Evolutionary conservation across 2,113 vertebrate species (phyloP).

Genomic region (Lampris megalopsis): DNA sequence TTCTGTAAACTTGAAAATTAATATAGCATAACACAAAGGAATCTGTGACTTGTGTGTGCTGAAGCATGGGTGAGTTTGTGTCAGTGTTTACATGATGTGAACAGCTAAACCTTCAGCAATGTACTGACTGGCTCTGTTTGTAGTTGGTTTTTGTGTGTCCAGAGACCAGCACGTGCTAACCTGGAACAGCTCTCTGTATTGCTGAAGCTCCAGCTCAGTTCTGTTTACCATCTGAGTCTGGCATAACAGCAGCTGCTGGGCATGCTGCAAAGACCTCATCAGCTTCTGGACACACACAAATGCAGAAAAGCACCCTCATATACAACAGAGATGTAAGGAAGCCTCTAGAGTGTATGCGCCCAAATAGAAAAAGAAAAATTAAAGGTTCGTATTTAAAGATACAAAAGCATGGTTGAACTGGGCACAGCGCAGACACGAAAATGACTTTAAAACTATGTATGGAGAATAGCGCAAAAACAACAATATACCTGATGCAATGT

Average conservation of each 20-base stretch:
- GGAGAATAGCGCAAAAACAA: too few relatives aligned
- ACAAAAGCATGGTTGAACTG: too few relatives aligned
- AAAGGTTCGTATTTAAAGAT: too few relatives aligned
- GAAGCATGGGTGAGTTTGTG: too few relatives aligned
- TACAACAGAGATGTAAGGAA: background rate
- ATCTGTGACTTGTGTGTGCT: too few relatives aligned
- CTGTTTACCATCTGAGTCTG: constrained; percentile 82
- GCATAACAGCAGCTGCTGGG: constrained; percentile 86
- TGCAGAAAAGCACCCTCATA: constrained; percentile 4
- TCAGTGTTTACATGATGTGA: too few relatives aligned
- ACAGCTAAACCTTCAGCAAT: background rate
- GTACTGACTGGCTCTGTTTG: background rate
- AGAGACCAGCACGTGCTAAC: constrained; percentile 68
- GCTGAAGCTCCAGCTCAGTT: constrained; percentile 84
- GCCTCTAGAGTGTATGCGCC: constrained; percentile 16
- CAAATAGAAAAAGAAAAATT: background rate
- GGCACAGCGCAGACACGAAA: too few relatives aligned
- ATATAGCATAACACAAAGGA: background rate
- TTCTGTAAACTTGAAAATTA: background rate
- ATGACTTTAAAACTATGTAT: too few relatives aligned
- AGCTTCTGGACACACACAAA: constrained; percentile 80
- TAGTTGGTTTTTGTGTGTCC: background rate
- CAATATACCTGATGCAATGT: too few relatives aligned
- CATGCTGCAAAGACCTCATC: constrained; percentile 85
- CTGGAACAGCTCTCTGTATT: constrained; percentile 85